Conservation (phyloP, 2,888 invertebrate genomes). For the Carpatolechia fugitivella region DNA sequence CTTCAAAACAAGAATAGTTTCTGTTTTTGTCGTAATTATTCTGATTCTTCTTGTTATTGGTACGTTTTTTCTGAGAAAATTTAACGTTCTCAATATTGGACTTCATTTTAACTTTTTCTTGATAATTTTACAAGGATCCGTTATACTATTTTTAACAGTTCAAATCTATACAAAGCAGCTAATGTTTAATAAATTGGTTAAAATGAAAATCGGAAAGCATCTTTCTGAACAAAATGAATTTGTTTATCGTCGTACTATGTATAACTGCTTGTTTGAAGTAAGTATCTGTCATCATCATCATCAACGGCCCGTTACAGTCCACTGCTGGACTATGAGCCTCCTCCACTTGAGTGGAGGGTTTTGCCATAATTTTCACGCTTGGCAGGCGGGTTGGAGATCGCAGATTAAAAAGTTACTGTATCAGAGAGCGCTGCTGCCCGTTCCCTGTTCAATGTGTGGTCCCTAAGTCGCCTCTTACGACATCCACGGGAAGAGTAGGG, state of each 20-base stretch:
- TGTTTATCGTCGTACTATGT: conserved; percentile 30
- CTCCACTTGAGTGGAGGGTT: too few relatives aligned
- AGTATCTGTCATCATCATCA: conserved; percentile 23
- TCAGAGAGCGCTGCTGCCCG: too few relatives aligned
- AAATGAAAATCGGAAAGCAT: conserved; percentile 29
- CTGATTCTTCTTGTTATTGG: conserved; percentile 29
- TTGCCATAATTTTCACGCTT: too few relatives aligned
- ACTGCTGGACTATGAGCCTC: too few relatives aligned
- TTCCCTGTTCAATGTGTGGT: too few relatives aligned
- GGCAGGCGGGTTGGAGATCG: too few relatives aligned
- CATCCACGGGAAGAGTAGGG: too few relatives aligned
- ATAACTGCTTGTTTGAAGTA: conserved; percentile 34
- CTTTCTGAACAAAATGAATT: conserved; percentile 28
- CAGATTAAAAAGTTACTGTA: too few relatives aligned
- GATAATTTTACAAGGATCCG: conserved; percentile 43
- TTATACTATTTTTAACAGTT: conserved; percentile 37
- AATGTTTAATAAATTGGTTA: conserved; percentile 38
- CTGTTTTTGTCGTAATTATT: conserved; percentile 31
- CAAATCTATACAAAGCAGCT: conserved; percentile 41
- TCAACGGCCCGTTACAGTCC: too few relatives aligned
- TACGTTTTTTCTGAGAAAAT: conserved; percentile 32
- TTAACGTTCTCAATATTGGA: conserved; percentile 37
- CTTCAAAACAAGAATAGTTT: conserved; percentile 30
- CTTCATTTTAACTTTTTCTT: conserved; percentile 37
- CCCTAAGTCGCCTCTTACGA: too few relatives aligned